These are phyloP conservation scores for Lithosia quadra DNA, from an alignment of 2,888 invertebrate genomes.

Conservation along the genomic window DNA sequence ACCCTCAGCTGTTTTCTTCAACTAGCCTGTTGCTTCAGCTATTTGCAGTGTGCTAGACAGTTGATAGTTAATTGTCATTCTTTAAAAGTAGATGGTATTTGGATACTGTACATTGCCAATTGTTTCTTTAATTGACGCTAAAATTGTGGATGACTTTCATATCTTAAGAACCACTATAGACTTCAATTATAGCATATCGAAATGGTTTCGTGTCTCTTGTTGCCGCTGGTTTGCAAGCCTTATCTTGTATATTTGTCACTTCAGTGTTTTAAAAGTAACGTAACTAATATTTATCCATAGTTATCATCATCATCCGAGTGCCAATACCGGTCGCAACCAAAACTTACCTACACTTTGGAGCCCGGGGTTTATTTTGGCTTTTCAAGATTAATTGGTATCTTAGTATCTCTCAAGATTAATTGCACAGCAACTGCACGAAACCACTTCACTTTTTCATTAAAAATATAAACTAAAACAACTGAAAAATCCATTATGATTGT, in stretches of 20 bases:
- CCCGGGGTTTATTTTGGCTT: neutral
- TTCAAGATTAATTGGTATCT: neutral
- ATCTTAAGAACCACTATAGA: too few species aligned
- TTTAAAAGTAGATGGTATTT: neutral
- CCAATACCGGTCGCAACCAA: neutral
- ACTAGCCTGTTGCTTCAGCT: too few species aligned
- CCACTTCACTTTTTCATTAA: constrained; percentile 1
- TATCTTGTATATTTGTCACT: neutral
- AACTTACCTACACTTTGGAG: neutral
- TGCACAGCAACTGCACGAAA: constrained; percentile 6
- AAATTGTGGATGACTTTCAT: neutral
- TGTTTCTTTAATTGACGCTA: neutral
- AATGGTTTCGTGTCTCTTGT: neutral
- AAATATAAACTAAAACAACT: constrained; percentile 10
- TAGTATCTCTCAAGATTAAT: neutral
- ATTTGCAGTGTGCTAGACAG: neutral
- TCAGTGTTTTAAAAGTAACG: too few species aligned
- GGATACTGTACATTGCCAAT: neutral
- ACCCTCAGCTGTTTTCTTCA: neutral
- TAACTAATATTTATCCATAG: neutral
- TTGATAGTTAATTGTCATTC: neutral
- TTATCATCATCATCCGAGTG: neutral
- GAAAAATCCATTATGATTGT: neutral
- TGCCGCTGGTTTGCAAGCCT: neutral
- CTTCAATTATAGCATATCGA: neutral